Conservation (phyloP, 1,140 invertebrate species). For the Macrosteles quadrilineatus region DNA sequence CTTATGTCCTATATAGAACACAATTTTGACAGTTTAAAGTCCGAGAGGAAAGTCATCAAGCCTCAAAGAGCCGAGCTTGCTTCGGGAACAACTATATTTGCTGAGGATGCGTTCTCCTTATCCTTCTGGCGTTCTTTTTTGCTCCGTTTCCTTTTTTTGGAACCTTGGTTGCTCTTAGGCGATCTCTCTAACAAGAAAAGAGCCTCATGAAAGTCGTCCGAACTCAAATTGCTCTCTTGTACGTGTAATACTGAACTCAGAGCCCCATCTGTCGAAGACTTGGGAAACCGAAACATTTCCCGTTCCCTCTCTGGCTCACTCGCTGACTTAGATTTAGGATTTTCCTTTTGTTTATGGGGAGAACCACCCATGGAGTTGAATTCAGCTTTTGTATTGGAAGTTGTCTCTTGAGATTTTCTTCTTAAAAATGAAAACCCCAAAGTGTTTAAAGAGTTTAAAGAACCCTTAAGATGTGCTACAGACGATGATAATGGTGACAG, state of each 20-base stretch:
- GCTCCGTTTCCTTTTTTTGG: constrained; percentile 21
- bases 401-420: constrained; percentile 21
- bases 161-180: constrained; percentile 49
- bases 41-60: neutral
- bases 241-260: constrained; percentile 61
- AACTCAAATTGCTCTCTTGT: constrained; percentile 60
- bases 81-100: constrained; percentile 24
- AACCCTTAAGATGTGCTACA: constrained; percentile 15
- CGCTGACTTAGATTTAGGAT: constrained; percentile 51
- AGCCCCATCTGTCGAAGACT: constrained; percentile 59
- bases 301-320: constrained; percentile 56
- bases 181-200: constrained; percentile 58
- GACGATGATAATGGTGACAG: constrained; percentile 32
- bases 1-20: neutral
- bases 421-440: constrained; percentile 25
- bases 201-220: constrained; percentile 63
- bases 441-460: constrained; percentile 10
- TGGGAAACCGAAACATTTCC: constrained; percentile 59
- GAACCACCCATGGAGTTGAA: constrained; percentile 18
- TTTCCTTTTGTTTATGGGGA: constrained; percentile 37
- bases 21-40: neutral
- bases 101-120: constrained; percentile 17
- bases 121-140: constrained; percentile 29
- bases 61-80: constrained; percentile 27
- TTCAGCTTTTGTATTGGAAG: neutral